Percentiles rank a stretch among this genome's conserved stretches.
Evolutionary conservation across 1,140 invertebrate genomes (phyloP).

Genomic region (Pachyrhynchus sulphureomaculatus): DNA sequence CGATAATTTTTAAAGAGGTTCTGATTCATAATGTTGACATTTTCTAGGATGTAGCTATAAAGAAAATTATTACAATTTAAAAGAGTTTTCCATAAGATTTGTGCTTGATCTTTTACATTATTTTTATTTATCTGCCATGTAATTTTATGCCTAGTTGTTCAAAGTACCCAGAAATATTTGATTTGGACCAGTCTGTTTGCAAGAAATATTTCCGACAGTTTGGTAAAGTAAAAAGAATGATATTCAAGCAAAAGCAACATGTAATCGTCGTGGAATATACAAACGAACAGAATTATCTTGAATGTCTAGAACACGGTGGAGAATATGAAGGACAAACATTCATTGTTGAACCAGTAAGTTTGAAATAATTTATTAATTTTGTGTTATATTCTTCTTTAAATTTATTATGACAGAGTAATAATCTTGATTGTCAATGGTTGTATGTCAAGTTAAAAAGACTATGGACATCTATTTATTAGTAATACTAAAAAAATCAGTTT

Average conservation of each 20-base stretch:
- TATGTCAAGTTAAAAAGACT: no score
- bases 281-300: constrained; percentile 56
- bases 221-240: constrained; percentile 62
- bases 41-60: no score
- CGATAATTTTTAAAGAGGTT: background rate
- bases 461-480: no score
- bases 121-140: no score
- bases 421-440: no score
- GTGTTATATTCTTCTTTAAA: no score
- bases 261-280: constrained; percentile 64
- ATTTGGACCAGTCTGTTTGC: constrained; percentile 59
- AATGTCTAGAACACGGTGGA: constrained; percentile 60
- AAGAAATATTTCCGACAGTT: constrained; percentile 67
- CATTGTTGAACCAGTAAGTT: constrained; percentile 48
- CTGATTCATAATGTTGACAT: background rate
- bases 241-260: constrained; percentile 59
- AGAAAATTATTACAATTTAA: no score
- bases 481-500: no score
- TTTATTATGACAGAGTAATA: no score
- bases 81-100: no score
- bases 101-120: no score
- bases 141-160: constrained; percentile 54
- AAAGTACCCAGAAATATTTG: constrained; percentile 63
- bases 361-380: no score
- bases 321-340: constrained; percentile 63